Percentiles rank a stretch among this genome's conserved stretches.
These are phyloP conservation scores for Eilema sororculum DNA, from an alignment of 2,888 invertebrate species.

Conservation along the genomic window DNA sequence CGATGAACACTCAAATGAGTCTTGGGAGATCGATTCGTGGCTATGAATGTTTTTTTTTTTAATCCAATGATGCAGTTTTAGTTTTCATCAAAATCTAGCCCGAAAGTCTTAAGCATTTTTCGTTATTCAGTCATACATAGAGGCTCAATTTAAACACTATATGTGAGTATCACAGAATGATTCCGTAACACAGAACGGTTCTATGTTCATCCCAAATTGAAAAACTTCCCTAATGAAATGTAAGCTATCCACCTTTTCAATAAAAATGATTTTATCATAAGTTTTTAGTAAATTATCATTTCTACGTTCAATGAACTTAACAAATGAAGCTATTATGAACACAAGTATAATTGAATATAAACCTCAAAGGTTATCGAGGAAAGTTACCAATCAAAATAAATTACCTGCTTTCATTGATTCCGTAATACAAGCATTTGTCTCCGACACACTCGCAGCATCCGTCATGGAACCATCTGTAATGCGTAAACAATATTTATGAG, in stretches of 20 bases:
- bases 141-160: too few species aligned
- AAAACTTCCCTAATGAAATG: too few species aligned
- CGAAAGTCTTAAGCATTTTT: too few species aligned
- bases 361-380: constrained; percentile 15
- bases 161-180: too few species aligned
- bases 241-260: neutral
- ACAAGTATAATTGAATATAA: neutral
- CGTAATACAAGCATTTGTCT: constrained; percentile 95
- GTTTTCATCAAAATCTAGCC: too few species aligned
- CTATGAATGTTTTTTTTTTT: too few species aligned
- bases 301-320: neutral
- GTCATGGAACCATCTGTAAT: constrained; percentile 97
- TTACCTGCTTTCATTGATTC: constrained; percentile 94
- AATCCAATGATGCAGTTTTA: too few species aligned
- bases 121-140: too few species aligned
- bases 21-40: too few species aligned
- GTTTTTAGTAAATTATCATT: neutral
- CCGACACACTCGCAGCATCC: constrained; percentile 98
- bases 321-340: neutral
- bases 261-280: neutral
- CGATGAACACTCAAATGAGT: too few species aligned
- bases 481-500: constrained; percentile 11
- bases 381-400: neutral
- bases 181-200: too few species aligned
- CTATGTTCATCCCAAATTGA: too few species aligned